Conservation (phyloP, 2,797 vertebrate genomes). For the Melanotaenia trifasciata region DNA sequence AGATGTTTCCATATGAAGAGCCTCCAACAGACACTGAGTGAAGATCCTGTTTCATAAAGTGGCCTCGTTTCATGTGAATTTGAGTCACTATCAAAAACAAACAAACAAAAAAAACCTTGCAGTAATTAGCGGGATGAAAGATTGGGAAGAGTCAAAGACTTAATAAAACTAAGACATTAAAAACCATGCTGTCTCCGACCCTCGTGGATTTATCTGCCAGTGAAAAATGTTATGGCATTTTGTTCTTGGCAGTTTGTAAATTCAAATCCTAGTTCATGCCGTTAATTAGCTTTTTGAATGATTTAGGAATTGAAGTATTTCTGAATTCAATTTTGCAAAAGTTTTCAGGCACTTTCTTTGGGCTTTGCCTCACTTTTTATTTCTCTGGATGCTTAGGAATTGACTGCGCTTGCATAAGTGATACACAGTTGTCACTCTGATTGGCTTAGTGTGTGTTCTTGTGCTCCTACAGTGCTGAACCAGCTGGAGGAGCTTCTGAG, state of each 20-base stretch:
- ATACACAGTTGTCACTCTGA: background rate
- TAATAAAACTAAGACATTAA: constrained; percentile 25
- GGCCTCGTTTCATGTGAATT: constrained; percentile 26
- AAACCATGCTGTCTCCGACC: constrained; percentile 33
- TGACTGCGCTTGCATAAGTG: background rate
- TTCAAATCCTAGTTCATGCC: constrained; percentile 31
- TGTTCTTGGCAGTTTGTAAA: constrained; percentile 34
- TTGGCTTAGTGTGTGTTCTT: background rate
- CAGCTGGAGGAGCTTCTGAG: constrained; percentile 97
- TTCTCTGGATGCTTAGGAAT: background rate
- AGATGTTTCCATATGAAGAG: constrained; percentile 29
- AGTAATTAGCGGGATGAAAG: constrained; percentile 30
- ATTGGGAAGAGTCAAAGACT: constrained; percentile 44
- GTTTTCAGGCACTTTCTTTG: background rate
- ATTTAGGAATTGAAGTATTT: constrained; percentile 17
- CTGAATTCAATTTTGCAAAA: background rate
- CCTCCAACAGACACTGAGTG: constrained; percentile 15
- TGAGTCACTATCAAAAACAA: constrained; percentile 25
- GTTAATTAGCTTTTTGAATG: constrained; percentile 24
- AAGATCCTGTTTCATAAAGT: constrained; percentile 47
- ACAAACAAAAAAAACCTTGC: background rate
- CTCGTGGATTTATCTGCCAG: constrained; percentile 30
- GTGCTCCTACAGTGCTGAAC: constrained; percentile 89
- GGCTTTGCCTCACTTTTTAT: background rate
- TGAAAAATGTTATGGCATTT: constrained; percentile 34